These are phyloP conservation scores for Jacana jacana DNA, from an alignment of 2,113 vertebrate species.

Conservation along the genomic window DNA sequence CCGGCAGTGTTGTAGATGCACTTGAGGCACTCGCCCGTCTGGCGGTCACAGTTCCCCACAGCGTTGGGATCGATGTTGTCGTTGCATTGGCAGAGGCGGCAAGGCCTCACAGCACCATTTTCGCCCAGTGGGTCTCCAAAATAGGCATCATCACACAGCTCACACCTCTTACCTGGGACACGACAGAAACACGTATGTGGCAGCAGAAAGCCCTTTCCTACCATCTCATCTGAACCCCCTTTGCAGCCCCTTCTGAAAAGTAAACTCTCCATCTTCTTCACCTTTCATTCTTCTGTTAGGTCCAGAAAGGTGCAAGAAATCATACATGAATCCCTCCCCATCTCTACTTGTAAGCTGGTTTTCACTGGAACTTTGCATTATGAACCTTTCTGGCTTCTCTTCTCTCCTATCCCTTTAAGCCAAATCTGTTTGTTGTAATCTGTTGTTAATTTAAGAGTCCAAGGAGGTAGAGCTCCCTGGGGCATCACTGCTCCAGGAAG, in stretches of 20 bases:
- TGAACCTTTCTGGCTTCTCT: neutral
- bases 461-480: neutral
- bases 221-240: neutral
- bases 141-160: slow-evolving; percentile 94
- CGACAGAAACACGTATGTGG: accelerated
- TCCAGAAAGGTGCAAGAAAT: neutral
- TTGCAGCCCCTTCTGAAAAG: neutral
- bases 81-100: slow-evolving; percentile 89
- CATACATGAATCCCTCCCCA: neutral
- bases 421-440: neutral
- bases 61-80: slow-evolving; percentile 91
- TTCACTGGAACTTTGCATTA: neutral
- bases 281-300: neutral
- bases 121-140: slow-evolving; percentile 89
- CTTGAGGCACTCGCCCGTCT: slow-evolving; percentile 87
- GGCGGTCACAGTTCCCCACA: slow-evolving; percentile 85
- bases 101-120: slow-evolving; percentile 75
- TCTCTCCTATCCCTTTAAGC: neutral
- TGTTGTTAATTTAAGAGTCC: neutral
- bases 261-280: neutral
- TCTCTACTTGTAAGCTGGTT: neutral
- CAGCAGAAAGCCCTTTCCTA: neutral
- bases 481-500: neutral
- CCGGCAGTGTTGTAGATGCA: slow-evolving; percentile 90
- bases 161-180: slow-evolving; percentile 88